These are phyloP conservation scores for Aldrovandia affinis DNA, from an alignment of 2,797 vertebrate genomes.

Conservation along the genomic window DNA sequence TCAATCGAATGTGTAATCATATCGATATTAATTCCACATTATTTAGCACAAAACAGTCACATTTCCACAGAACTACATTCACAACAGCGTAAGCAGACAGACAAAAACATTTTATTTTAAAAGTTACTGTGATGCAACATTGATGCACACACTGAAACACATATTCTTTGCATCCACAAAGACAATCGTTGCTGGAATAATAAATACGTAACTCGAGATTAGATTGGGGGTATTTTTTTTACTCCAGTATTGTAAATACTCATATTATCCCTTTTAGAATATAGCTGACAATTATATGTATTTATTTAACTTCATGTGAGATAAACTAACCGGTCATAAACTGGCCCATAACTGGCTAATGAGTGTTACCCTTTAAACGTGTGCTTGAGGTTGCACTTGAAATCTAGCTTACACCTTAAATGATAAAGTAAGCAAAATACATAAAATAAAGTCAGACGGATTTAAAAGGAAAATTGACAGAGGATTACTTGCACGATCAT, in stretches of 20 bases:
- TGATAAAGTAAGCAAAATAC: slow-evolving; percentile 6
- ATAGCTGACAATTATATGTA: slow-evolving; percentile 61
- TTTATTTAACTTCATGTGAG: slow-evolving; percentile 63
- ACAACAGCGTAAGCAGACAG: slow-evolving; percentile 82
- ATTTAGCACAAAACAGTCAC: slow-evolving; percentile 72
- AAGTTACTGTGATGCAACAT: slow-evolving; percentile 80
- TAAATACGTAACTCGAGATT: slow-evolving; percentile 62
- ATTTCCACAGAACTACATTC: slow-evolving; percentile 81
- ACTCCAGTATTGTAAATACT: slow-evolving; percentile 62
- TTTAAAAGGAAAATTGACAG: slow-evolving; percentile 3
- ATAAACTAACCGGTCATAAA: background rate
- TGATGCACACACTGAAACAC: slow-evolving; percentile 81
- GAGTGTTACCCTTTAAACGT: background rate
- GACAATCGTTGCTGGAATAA: slow-evolving; percentile 75
- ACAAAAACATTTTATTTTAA: slow-evolving; percentile 77
- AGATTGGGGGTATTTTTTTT: slow-evolving; percentile 56
- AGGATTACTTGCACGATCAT: background rate
- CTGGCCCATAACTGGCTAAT: background rate
- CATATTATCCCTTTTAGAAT: slow-evolving; percentile 60
- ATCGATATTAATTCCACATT: slow-evolving; percentile 77
- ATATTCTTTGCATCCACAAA: slow-evolving; percentile 75
- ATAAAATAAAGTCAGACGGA: slow-evolving; percentile 15
- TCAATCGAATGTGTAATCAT: slow-evolving; percentile 71
- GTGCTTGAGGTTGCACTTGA: background rate
- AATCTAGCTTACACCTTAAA: background rate